Evolutionary conservation across 1,140 invertebrate genomes (phyloP).

Genomic region (Andrena cerasifolii): DNA sequence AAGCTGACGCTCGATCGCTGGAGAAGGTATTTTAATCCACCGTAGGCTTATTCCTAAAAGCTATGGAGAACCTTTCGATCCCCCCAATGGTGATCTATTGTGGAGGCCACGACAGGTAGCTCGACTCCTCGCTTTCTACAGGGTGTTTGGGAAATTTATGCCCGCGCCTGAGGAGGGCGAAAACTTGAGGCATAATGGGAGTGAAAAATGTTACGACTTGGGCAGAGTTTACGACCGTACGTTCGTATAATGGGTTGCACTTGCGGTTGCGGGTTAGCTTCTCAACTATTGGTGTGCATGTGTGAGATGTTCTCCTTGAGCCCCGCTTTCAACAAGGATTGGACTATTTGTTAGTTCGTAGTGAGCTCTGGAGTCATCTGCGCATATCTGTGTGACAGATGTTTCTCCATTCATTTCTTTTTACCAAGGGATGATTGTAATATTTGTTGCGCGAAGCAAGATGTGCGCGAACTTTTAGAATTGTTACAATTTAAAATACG

Average conservation of each 20-base stretch:
- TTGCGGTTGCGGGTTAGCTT: background rate
- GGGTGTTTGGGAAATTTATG: conserved; percentile 14
- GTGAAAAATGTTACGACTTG: conserved; percentile 9
- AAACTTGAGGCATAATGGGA: background rate
- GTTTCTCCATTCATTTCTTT: too few relatives aligned
- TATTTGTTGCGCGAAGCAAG: too few relatives aligned
- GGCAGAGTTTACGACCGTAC: background rate
- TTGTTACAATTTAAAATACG: too few relatives aligned
- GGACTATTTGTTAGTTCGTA: too few relatives aligned
- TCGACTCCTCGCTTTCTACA: background rate
- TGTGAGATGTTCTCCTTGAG: background rate
- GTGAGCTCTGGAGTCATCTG: too few relatives aligned
- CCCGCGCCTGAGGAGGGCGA: background rate
- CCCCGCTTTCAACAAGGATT: too few relatives aligned
- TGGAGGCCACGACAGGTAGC: background rate
- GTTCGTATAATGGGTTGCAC: background rate
- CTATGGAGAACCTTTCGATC: background rate
- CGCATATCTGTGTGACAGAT: too few relatives aligned
- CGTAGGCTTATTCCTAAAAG: too few relatives aligned
- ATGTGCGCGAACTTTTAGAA: too few relatives aligned
- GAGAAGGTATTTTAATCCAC: conserved; percentile 10
- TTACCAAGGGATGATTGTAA: too few relatives aligned
- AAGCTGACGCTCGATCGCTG: too few relatives aligned
- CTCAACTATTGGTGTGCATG: background rate
- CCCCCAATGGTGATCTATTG: background rate